Evolutionary conservation across 2,888 invertebrate species (phyloP), one percentile per base, ranked within the genome.

Genomic region (Seira musarum): DNA sequence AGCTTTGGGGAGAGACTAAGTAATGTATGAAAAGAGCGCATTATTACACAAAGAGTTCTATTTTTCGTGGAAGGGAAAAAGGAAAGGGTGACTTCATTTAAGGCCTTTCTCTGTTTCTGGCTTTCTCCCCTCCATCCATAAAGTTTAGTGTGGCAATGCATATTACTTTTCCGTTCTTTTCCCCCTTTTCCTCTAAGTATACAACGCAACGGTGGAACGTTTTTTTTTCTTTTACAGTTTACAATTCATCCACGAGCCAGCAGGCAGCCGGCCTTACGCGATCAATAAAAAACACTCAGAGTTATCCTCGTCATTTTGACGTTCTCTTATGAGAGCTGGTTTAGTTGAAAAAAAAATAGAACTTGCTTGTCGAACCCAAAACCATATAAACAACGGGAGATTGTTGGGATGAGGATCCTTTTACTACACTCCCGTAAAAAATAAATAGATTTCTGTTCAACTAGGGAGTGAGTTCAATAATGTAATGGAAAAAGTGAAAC

Each of bases 11-110:
- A n/a, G n/a, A n/a, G n/a, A n/a, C n/a, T n/a, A n/a, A n/a, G n/a
- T n/a, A n/a, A n/a, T n/a, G n/a, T n/a, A n/a, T n/a, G n/a, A n/a
- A n/a, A n/a, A n/a, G n/a, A n/a, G n/a, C n/a, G n/a, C n/a, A n/a
- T n/a, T n/a, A n/a, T n/a, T n/a, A n/a, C n/a, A n/a, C n/a, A n/a
- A n/a, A n/a, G n/a, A n/a, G n/a, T n/a, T n/a, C n/a, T n/a, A 64
- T 64, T 64, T 22, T 64, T 6, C 19, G 22, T 22, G 64, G 65
- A 35, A 53, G 66, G 71, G 76, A 78, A 69, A 74, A 78, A 71
- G 80, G 80, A 81, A 76, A 82, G 86, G 86, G 86, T 84, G 86
- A 85, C 86, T 86, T 86, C 85, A 86, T 85, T 86, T 84, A 86
- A 86, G 86, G 84, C 85, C 85, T 85, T 84, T 85, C 84, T 80